phyloP scores from a whole-genome alignment of 1,140 invertebrate species.

The Brachionus calyciflorus region DNA sequence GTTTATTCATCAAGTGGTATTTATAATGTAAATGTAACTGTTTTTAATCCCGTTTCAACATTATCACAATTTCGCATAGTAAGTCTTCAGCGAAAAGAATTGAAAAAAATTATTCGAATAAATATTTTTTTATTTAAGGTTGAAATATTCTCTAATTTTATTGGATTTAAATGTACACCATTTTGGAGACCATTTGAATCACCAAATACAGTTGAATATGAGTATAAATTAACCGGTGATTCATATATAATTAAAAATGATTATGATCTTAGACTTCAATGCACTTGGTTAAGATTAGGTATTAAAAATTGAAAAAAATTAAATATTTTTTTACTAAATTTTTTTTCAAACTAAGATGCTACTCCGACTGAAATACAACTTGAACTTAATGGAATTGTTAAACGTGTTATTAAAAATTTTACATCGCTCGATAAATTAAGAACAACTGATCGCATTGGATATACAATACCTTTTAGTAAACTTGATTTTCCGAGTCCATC shows the following conservation, averaged over 20 bases:
- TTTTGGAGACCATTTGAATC: constrained; percentile 36
- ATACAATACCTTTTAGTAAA: not conserved
- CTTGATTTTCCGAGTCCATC: not conserved
- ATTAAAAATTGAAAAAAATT: not conserved
- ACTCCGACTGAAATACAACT: not conserved
- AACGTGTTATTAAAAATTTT: too few species aligned
- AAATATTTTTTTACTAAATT: not conserved
- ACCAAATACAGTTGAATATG: not conserved
- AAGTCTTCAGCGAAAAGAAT: not conserved
- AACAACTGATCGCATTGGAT: not conserved
- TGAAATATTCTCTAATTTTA: constrained; percentile 1
- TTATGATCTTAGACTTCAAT: constrained; percentile 14
- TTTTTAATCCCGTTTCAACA: not conserved
- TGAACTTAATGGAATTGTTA: too few species aligned
- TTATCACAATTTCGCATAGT: not conserved
- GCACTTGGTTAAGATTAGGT: constrained; percentile 29
- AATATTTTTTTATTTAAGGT: not conserved
- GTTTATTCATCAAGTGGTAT: not conserved
- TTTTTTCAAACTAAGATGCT: not conserved
- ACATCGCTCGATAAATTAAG: too few species aligned
- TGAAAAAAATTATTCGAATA: not conserved
- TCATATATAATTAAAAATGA: constrained; percentile 4
- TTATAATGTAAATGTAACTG: not conserved
- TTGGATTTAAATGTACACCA: not conserved
- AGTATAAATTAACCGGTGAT: not conserved